These are phyloP conservation scores for Cheirogaleus major DNA, from an alignment of 2,797 vertebrate genomes.

Conservation along the genomic window DNA sequence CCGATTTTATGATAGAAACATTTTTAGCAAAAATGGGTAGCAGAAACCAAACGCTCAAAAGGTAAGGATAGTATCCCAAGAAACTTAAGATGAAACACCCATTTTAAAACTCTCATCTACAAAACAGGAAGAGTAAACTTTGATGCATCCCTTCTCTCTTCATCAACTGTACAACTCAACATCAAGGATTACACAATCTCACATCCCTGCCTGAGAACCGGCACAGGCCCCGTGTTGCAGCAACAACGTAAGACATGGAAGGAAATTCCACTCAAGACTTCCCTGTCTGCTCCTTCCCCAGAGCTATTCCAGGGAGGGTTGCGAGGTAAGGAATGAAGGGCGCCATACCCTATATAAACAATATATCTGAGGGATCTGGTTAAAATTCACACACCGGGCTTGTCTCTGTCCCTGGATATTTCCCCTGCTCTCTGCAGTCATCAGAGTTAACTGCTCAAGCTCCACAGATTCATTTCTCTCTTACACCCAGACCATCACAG, in stretches of 20 bases:
- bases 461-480: neutral
- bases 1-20: neutral
- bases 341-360: neutral
- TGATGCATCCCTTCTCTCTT: neutral
- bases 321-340: neutral
- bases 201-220: neutral
- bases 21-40: neutral
- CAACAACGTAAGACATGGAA: neutral
- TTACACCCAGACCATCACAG: neutral
- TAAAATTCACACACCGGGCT: neutral
- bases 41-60: neutral
- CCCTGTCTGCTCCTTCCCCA: neutral
- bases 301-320: neutral
- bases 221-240: neutral
- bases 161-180: neutral
- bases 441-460: neutral
- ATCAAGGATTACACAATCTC: neutral
- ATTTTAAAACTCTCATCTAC: neutral
- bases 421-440: neutral
- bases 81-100: neutral
- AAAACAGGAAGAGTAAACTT: neutral
- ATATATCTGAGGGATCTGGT: neutral
- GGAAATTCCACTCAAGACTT: neutral
- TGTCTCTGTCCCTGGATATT: neutral
- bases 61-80: neutral